Percentiles rank a stretch among this genome's conserved stretches.
These are phyloP conservation scores for Halesus radiatus DNA, from an alignment of 1,140 invertebrate species.

Conservation along the genomic window DNA sequence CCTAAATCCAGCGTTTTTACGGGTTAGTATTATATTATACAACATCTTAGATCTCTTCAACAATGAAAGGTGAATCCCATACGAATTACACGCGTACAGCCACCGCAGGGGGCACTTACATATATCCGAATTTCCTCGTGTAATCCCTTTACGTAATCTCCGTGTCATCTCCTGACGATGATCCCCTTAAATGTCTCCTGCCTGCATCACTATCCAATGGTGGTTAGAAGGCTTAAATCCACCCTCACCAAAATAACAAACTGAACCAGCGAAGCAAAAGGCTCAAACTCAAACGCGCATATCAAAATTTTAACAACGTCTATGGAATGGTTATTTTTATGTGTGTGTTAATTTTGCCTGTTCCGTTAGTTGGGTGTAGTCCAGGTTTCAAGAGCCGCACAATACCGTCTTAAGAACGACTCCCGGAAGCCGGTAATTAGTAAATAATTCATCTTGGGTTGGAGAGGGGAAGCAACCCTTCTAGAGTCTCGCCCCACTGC, in stretches of 20 bases:
- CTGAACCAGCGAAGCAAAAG: background rate
- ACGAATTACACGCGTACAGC: background rate
- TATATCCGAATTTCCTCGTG: slow-evolving; percentile 7
- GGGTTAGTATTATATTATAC: too few relatives aligned
- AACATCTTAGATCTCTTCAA: background rate
- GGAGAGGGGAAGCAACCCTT: slow-evolving; percentile 15
- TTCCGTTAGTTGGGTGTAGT: background rate
- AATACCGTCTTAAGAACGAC: slow-evolving; percentile 52
- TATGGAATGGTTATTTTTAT: background rate
- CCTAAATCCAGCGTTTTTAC: too few relatives aligned
- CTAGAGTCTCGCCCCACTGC: background rate
- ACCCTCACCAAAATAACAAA: background rate
- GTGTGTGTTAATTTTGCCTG: background rate
- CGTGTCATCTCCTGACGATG: slow-evolving; percentile 41
- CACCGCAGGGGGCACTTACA: slow-evolving; percentile 3
- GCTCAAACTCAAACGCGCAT: background rate
- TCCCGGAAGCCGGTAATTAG: slow-evolving; percentile 57
- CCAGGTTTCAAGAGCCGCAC: slow-evolving; percentile 21
- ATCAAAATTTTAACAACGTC: background rate
- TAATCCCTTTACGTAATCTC: slow-evolving; percentile 31
- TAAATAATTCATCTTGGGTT: slow-evolving; percentile 57
- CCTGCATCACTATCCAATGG: slow-evolving; percentile 34
- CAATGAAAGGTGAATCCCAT: slow-evolving; percentile 1
- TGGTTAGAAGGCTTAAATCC: slow-evolving; percentile 28
- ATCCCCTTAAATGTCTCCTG: slow-evolving; percentile 39